A percentile compares a stretch with the other conserved stretches of the same genome.
Evolutionary conservation across 2,888 invertebrate species (phyloP).

Genomic region (Diarsia brunnea): DNA sequence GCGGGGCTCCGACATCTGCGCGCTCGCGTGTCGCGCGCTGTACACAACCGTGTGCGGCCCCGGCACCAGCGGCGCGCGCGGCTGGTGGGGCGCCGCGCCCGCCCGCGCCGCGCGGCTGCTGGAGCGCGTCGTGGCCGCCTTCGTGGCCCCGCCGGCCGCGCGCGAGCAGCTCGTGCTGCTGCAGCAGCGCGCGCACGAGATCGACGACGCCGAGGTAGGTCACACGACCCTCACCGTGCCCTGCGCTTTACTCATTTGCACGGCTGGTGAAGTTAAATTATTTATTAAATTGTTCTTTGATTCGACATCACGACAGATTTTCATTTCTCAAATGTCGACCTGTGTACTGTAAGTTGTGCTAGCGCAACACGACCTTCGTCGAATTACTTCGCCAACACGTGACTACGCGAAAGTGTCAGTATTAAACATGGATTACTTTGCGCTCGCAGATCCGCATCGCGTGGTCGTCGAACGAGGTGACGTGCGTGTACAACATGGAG

Average conservation of each 20-base stretch:
- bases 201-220: conserved; percentile 66
- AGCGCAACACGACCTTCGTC: too few relatives aligned
- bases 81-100: conserved; percentile 93
- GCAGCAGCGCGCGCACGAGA: conserved; percentile 56
- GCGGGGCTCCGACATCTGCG: conserved; percentile 24
- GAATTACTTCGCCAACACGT: not conserved
- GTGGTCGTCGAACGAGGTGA: conserved; percentile 94
- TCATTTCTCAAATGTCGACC: too few relatives aligned
- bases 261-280: too few relatives aligned
- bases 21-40: conserved; percentile 52
- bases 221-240: too few relatives aligned
- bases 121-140: conserved; percentile 89
- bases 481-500: conserved; percentile 95
- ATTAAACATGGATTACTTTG: not conserved
- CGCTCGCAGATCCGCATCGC: conserved; percentile 92
- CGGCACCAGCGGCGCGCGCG: conserved; percentile 92
- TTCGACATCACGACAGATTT: too few relatives aligned
- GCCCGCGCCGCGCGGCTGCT: conserved; percentile 78
- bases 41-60: conserved; percentile 87
- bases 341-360: too few relatives aligned
- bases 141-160: conserved; percentile 69
- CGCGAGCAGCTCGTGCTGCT: conserved; percentile 60
- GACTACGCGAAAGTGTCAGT: not conserved
- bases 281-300: too few relatives aligned
- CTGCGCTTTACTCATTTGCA: too few relatives aligned